Evolutionary conservation across 2,888 invertebrate genomes (phyloP), one percentile per base, ranked within the genome.

Genomic region (Dysmachus trigonus): DNA sequence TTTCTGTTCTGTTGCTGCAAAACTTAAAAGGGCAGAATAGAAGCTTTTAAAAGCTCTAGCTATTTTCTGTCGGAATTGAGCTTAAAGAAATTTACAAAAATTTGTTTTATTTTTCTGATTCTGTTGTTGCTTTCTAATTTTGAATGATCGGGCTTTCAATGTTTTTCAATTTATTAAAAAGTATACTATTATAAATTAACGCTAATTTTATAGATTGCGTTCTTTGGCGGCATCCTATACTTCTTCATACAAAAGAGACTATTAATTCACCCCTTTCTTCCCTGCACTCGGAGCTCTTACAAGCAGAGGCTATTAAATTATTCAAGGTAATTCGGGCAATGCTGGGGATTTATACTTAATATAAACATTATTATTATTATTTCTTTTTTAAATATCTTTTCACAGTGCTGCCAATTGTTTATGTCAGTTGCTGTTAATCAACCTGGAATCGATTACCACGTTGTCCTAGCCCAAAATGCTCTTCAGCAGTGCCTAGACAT

Each of bases 401-500:
- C 10, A 27, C 93, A 98, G 97, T 97, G 98, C 92, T 96, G 98
- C 89, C 98, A 98, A 91, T 94, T 99, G 88, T 99, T 99, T 93
- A 98, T 97, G 95, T 98, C 98, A 2, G 98, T 98, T 88, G 96
- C 97, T 73, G 97, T 99, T 89, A 98, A 98, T 93, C 97, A 97
- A 90, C 97, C 98, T 85, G 97, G 98, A 90, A 97, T 99, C 89
- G 99, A 99, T 93, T 98, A 98, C 93, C 99, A 99, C 93, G 98
- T 99, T 90, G 97, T 97, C 87, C 94, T 99, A 87, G 98, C 98
- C 18, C 99, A 99, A 94, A 98, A 98, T 92, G 97, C 98, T 41
- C 94, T 99, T 86, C 97, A 97, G 91, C 97, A 97, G 91, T 98
- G 98, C 91, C 93, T 99, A 87, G 97, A 97, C 89, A 95, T 96